Base-by-base conservation (phyloP, 2,113 vertebrate species). In the Neomonachus schauinslandi region DNA sequence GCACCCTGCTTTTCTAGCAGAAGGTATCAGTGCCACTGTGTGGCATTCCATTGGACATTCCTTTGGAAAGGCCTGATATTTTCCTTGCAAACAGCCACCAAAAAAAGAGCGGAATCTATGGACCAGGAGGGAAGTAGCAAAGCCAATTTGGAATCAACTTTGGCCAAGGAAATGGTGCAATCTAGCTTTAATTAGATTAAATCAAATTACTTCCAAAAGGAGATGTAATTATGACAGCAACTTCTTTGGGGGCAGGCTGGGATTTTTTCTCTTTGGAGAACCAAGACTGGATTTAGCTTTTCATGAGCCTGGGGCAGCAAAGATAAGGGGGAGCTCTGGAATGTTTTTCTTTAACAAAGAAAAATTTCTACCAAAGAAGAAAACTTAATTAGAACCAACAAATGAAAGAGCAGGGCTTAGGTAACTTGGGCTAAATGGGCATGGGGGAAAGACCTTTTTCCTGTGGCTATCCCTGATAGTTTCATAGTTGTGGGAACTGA, bases 201-300 rank as follows among this genome's bases (percentile, higher is more conserved):
- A 92, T 97, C 80, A 89, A 98, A 98, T 97, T 97, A 95, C 85
- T 97, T 98, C 96, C 96, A 97, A 98, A 92, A 96, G 88, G 96
- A 95, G 84, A 88, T 94, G 80, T 84, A 97, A 97, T 91, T 97
- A 97, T 91, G 96, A 96, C 53, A 94, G 88, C 63, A 90, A 92
- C 80, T 95, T 97, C 95, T 97, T 96, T 85, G 92, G 97, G 96
- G 88, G 95, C 87, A 97, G 76, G 88, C 88, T 89, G 95, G 83
- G 88, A 97, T 94, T 95, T 95, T 94, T 97, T 91, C 90, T 92
- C 63, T 97, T 97, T 95, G 88, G 94, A 97, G 57, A 95, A 76
- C 97, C 95, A 98, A 97, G 80, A 95, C 81, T 1, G 0, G 90
- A 98, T 97, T 97, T 98, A 94, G 84, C 76, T 97, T 96, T 97